Evolutionary conservation across 23 tunicate species (phyloP), one percentile per base, ranked within the genome.

Genomic region (Ascidia mentula): DNA sequence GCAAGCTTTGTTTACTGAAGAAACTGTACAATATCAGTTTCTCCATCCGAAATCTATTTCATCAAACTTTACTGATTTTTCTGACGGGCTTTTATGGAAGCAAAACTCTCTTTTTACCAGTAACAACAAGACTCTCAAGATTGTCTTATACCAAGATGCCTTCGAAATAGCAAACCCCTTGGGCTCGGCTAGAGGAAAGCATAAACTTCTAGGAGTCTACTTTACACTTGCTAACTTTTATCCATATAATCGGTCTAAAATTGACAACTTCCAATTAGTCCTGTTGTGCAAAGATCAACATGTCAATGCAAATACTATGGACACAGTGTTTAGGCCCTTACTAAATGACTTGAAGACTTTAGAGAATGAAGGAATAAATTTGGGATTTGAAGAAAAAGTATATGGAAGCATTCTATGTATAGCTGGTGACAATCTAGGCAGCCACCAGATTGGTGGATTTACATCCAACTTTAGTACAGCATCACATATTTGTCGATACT

Each of bases 401-500:
- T 31, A 17, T 31, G 86, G 86, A 1, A 82, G 40, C 33, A 45
- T 82, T 31, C 20, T 59, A 13, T 73, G 79, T 40, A 46, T 82
- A 17, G 20, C 39, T 40, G 86, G 86, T 42, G 90, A 86, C 80
- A 86, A 86, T 60, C 60, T 76, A 26, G 88, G 88, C 15, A 74
- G 81, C 34, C 88, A 77, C 34, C 32, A 59, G 71, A 22, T 84
- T 59, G 88, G 88, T 7, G 82, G 88, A 20, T 84, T 84, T 84
- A 34, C 69, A 6, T 60, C 72, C 2, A 84, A 77, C 65, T 84
- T 84, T 37, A 84, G 74, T 59, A 59, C 42, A 34, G 79, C 65
- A 31, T 77, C 79, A 12, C 34, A 74, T 74, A 18, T 74, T 7
- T 74, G 78, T 74, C 78, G 78, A 6, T 74, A 72, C 18, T 84